Base-by-base conservation (phyloP, 2,888 invertebrate species). In the Mythimna impura region DNA sequence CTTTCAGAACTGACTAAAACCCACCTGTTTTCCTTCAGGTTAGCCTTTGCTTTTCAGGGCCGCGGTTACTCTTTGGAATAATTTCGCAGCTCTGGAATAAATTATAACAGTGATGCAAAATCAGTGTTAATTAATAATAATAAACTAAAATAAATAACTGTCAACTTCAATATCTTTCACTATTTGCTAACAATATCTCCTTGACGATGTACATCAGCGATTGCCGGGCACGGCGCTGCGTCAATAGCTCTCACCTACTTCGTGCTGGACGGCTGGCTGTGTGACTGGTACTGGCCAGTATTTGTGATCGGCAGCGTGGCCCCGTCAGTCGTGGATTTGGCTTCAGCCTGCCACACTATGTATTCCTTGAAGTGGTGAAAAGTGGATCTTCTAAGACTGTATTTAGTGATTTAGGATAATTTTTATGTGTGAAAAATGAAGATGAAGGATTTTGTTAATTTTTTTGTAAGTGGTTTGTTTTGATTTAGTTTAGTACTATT, bases 281-380 rank as follows among this genome's bases (percentile, higher is more conserved):
- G 98, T 89, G 97, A 97, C 71, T 97, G 97, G 96, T 98, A 97
- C 91, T 98, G 98, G 98, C 97, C 97, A 90, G 96, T 98, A 78
- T 98, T 98, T 91, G 94, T 94, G 25, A 93, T 97, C 78, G 97
- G 97, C 80, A 96, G 97, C 10, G 92, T 96, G 6, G 73, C 97
- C 36, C 97, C 97, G 0, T 93, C 96, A 2, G 20, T 93, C 0
- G 89, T 95, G 57, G 97, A 97, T 83, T 80, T 92, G 17, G 65
- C 87, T 20, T 87, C 91, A 6, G 93, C 95, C 0, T 67, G 91
- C 14, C 72, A 91, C 0, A 87, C 89, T 3, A 68, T 95, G 68
- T 93, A 89, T 78, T 87, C 91, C 14, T 74, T 86, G 17, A 91
- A 90, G 81, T 92, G 91, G 88, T 91, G 89, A 89, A 79, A 30